phyloP scores from a whole-genome alignment of 2,888 invertebrate species.

The Tipula lateralis region DNA sequence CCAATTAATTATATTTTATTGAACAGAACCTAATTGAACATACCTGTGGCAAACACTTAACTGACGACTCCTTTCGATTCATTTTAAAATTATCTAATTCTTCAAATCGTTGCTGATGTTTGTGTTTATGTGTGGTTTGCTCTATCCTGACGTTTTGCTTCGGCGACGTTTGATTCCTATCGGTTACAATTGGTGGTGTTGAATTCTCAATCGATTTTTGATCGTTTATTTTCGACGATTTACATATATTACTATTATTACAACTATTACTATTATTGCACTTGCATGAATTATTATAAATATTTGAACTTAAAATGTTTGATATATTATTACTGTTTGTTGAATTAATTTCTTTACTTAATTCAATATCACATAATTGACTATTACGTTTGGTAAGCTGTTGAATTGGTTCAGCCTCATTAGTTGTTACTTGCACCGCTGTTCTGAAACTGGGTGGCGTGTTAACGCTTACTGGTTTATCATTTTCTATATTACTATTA shows the following conservation, averaged over 20 bases:
- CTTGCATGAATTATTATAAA: not conserved
- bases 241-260: not conserved
- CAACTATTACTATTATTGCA: not conserved
- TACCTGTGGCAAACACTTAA: not conserved
- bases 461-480: slow-evolving; percentile 38
- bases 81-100: not conserved
- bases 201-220: not conserved
- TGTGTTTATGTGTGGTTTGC: not conserved
- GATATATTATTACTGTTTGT: not conserved
- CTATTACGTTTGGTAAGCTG: slow-evolving; percentile 31
- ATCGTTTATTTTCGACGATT: not conserved
- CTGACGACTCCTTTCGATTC: not conserved
- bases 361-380: slow-evolving; percentile 19
- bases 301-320: slow-evolving; percentile 3
- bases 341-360: not conserved
- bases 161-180: not conserved
- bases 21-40: not conserved
- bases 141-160: not conserved
- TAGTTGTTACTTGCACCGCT: slow-evolving; percentile 38
- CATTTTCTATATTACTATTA: slow-evolving; percentile 32
- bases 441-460: slow-evolving; percentile 41
- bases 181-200: not conserved
- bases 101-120: not conserved
- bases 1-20: not conserved
- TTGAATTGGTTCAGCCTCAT: slow-evolving; percentile 42